Evolutionary conservation across 2,888 invertebrate species (phyloP).

Genomic region (Pristionchus entomophagus): DNA sequence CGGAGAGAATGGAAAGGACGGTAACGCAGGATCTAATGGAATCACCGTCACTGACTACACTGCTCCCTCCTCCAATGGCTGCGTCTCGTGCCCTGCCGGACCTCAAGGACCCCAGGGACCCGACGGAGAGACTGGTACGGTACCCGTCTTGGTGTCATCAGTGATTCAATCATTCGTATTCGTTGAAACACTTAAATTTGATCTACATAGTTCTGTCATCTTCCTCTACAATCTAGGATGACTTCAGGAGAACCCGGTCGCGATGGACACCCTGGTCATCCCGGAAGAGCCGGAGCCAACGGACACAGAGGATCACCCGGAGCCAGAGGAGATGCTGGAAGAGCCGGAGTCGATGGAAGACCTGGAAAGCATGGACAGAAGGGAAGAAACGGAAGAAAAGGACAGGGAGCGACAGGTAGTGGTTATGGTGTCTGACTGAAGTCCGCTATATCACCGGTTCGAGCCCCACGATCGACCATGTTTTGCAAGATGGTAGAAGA

Average conservation of each 20-base stretch:
- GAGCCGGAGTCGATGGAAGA: conserved; percentile 60
- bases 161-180: too few species aligned
- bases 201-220: neutral
- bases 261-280: conserved; percentile 54
- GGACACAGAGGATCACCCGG: conserved; percentile 53
- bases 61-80: conserved; percentile 2
- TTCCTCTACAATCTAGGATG: neutral
- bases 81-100: conserved; percentile 57
- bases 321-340: conserved; percentile 57
- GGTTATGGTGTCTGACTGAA: too few species aligned
- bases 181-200: too few species aligned
- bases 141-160: neutral
- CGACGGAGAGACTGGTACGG: conserved; percentile 58
- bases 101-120: conserved; percentile 64
- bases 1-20: conserved; percentile 28
- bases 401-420: conserved; percentile 49
- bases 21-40: neutral
- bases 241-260: conserved; percentile 59
- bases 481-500: too few species aligned
- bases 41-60: conserved; percentile 20
- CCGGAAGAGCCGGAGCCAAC: conserved; percentile 56
- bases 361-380: conserved; percentile 56
- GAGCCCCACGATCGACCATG: too few species aligned
- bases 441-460: too few species aligned
- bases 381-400: conserved; percentile 53